phyloP scores from a whole-genome alignment of 2,113 vertebrate genomes.

The Anhinga rufa region DNA sequence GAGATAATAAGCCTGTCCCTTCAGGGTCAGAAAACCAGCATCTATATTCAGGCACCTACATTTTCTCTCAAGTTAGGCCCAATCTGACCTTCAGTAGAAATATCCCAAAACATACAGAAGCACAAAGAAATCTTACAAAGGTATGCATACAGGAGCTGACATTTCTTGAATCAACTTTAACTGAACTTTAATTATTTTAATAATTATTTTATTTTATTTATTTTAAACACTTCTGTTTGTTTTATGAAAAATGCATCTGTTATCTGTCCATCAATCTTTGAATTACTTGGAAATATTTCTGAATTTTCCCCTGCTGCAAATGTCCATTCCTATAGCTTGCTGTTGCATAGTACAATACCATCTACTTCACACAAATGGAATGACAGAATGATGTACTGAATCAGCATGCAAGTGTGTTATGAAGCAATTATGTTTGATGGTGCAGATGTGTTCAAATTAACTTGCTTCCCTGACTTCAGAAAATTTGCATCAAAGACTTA shows the following conservation, averaged over 20 bases:
- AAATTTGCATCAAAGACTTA: slow-evolving; percentile 31
- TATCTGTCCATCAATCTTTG: neutral
- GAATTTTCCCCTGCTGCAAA: neutral
- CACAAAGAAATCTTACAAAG: neutral
- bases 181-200: neutral
- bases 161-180: neutral
- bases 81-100: neutral
- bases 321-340: neutral
- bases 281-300: neutral
- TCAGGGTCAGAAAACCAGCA: neutral
- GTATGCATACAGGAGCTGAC: neutral
- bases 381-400: slow-evolving; percentile 39
- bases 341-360: neutral
- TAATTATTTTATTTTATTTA: neutral
- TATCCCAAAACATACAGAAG: neutral
- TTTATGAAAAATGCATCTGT: neutral
- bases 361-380: slow-evolving; percentile 4
- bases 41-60: neutral
- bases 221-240: neutral
- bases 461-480: slow-evolving; percentile 39
- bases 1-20: neutral
- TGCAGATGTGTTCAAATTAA: slow-evolving; percentile 52
- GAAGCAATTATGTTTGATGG: slow-evolving; percentile 38
- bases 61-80: neutral
- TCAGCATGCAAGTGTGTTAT: slow-evolving; percentile 22